Percentiles rank a stretch among this genome's conserved stretches.
Evolutionary conservation across 1,140 invertebrate genomes (phyloP).

Genomic region (Hyles euphorbiae): DNA sequence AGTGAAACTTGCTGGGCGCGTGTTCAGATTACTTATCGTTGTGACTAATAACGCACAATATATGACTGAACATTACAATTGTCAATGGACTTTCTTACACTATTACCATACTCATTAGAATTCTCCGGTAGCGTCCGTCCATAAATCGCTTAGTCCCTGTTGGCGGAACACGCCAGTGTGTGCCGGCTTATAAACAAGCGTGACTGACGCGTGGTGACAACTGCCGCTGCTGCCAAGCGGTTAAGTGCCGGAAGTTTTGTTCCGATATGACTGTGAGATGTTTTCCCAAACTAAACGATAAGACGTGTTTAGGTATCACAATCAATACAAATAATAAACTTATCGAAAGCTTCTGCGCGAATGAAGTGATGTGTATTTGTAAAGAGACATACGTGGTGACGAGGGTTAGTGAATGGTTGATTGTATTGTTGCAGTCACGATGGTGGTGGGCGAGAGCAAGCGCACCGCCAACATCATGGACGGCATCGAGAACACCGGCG

Average conservation of each 20-base stretch:
- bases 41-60: no score
- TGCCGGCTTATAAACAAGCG: conserved; percentile 42
- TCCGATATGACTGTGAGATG: conserved; percentile 34
- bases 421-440: conserved; percentile 75
- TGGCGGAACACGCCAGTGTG: conserved; percentile 33
- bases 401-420: conserved; percentile 12
- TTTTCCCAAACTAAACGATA: conserved; percentile 28
- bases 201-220: conserved; percentile 26
- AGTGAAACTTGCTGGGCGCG: no score
- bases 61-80: no score
- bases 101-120: conserved; percentile 29
- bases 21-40: no score
- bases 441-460: conserved; percentile 84
- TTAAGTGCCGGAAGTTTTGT: conserved; percentile 27
- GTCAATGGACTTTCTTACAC: neutral
- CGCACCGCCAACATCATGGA: conserved; percentile 86
- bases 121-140: conserved; percentile 25
- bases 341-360: no score
- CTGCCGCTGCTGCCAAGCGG: conserved; percentile 23
- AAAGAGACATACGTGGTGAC: conserved; percentile 2
- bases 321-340: no score
- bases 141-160: conserved; percentile 41
- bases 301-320: no score
- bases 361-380: neutral
- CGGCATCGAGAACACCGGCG: conserved; percentile 88